Evolutionary conservation across 2,888 invertebrate genomes (phyloP), one percentile per base, ranked within the genome.

Genomic region (Tenthredo mesomela): DNA sequence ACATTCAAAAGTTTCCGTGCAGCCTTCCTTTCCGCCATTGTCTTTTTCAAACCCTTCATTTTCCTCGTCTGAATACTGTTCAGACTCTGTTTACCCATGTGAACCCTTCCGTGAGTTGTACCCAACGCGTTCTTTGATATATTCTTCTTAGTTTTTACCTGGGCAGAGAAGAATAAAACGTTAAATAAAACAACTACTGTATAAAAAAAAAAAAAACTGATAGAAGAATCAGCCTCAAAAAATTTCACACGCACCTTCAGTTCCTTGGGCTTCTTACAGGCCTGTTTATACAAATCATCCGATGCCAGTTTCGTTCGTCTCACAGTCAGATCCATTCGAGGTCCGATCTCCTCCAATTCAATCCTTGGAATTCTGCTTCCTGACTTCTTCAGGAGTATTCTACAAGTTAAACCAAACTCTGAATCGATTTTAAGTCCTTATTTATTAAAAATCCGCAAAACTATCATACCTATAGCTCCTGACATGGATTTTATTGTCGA

Each of bases 281-380:
- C 96, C 90, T 96, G 95, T 90, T 97, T 98, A 94, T 96, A 97
- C 18, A 99, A 94, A 93, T 98, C 98, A 88, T 97, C 97, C 0
- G 98, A 97, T 0, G 98, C 98, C 84, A 99, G 94, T 93, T 97
- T 97, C 0, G 96, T 97, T 88, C 99, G 95, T 87, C 99, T 95
- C 18, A 99, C 93, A 85, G 95, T 95, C 88, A 99, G 96, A 93
- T 99, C 98, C 88, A 98, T 95, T 33, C 97, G 96, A 29, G 99
- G 99, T 33, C 99, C 99, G 91, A 98, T 98, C 94, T 98, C 98
- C 93, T 96, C 96, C 80, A 99, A 94, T 94, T 99, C 99, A 87
- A 99, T 96, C 88, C 98, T 95, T 0, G 99, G 99, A 82, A 96
- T 97, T 89, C 96, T 95, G 87, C 96, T 95, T 0, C 98, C 98